A percentile compares a stretch with the other conserved stretches of the same genome.
Evolutionary conservation across 2,113 vertebrate genomes (phyloP).

Genomic region (Lathamus discolor): DNA sequence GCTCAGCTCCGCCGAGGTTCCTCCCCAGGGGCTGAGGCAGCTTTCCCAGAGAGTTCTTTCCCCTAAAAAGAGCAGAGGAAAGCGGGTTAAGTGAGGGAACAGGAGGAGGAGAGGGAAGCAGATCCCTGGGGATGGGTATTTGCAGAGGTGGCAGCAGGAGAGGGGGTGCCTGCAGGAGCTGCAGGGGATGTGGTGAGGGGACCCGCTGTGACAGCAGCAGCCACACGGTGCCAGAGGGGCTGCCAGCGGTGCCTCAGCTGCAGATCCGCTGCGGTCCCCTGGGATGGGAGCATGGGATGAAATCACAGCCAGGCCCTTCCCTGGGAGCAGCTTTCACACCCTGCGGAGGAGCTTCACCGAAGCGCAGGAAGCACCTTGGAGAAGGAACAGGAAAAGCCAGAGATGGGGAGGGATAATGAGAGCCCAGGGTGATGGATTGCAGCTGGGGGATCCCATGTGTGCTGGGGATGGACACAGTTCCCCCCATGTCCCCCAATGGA

Average conservation of each 20-base stretch:
- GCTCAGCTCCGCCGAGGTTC: neutral
- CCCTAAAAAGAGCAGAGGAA: neutral
- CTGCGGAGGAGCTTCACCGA: accelerated
- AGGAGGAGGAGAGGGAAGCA: neutral
- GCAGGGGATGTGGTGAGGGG: neutral
- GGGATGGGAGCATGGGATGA: neutral
- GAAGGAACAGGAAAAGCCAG: neutral
- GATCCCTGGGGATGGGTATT: neutral
- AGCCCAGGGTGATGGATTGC: accelerated
- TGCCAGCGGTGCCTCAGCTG: neutral
- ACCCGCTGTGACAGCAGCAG: neutral
- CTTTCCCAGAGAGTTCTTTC: neutral
- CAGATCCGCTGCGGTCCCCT: accelerated
- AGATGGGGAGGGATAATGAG: neutral
- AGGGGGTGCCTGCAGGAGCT: neutral
- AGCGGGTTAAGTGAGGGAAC: neutral
- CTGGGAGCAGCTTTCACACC: neutral
- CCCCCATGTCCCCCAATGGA: accelerated
- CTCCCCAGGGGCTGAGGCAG: neutral
- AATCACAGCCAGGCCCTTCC: neutral
- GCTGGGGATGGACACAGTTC: neutral
- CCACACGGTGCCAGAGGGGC: accelerated
- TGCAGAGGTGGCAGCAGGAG: neutral
- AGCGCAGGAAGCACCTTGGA: neutral
- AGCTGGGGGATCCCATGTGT: accelerated